Base-by-base conservation (phyloP, 2,888 invertebrate species). In the Arenicola marina region DNA sequence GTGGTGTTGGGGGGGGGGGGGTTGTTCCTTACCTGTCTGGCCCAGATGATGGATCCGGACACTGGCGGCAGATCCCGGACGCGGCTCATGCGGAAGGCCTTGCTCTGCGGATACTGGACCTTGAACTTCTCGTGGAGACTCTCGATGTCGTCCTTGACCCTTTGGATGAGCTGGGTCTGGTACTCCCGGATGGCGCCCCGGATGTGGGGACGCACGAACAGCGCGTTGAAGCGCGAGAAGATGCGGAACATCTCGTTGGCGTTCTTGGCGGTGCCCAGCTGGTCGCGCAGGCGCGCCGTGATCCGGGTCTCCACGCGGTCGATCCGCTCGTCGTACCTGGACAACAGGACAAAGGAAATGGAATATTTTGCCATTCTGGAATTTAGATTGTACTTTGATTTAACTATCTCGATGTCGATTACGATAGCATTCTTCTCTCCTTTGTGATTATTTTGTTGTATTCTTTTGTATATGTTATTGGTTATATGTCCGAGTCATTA, bases 191-290 rank as follows among this genome's bases (percentile, higher is more conserved):
- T 99, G 29, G 99, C 99, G 51, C 99, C 98, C 59, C 97, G 89
- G 80, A 99, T 99, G 84, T 99, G 98, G 1, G 97, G 98, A 7
- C 99, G 89, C 11, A 99, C 96, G 85, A 99, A 99, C 56, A 99
- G 87, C 0, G 98, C 98, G 85, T 99, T 99, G 86, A 98, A 99
- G 24, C 98, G 90, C 0, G 96, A 96, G 86, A 88, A 88, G 76
- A 99, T 99, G 61, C 96, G 89, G 86, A 99, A 99, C 99, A 99
- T 99, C 73, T 99, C 99, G 82, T 98, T 98, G 26, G 99, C 99
- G 86, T 98, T 98, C 85, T 96, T 96, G 0, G 99, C 98, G 0
- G 95, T 96, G 57, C 97, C 98, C 43, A 99, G 87, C 83, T 99
- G 98, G 85, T 99, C 98, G 63, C 98, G 89, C 3, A 99, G 88